phyloP scores from a whole-genome alignment of 1,140 invertebrate species.

The Drosophila erecta region DNA sequence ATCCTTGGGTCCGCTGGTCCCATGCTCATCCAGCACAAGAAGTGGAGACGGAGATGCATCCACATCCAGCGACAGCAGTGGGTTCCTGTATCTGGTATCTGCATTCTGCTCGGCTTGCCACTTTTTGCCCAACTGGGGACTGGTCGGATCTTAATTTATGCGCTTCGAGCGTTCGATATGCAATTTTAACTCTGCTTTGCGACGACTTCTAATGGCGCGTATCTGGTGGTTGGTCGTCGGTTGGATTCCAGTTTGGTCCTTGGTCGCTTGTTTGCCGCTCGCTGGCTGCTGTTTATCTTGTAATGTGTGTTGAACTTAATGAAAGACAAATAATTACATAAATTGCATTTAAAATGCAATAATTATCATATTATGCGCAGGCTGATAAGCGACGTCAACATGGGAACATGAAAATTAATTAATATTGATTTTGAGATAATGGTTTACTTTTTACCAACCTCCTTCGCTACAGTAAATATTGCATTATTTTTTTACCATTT shows the following conservation, averaged over 20 bases:
- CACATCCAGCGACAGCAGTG: slow-evolving; percentile 12
- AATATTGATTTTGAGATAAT: slow-evolving; percentile 7
- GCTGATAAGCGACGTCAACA: slow-evolving; percentile 20
- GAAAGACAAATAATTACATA: slow-evolving; percentile 50
- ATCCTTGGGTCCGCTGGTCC: slow-evolving; percentile 1
- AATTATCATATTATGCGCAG: slow-evolving; percentile 33
- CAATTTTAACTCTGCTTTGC: slow-evolving; percentile 36
- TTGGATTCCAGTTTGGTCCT: slow-evolving; percentile 32
- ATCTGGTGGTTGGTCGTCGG: slow-evolving; percentile 5
- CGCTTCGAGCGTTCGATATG: slow-evolving; percentile 44
- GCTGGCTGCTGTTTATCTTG: slow-evolving; percentile 29
- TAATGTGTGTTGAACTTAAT: slow-evolving; percentile 41
- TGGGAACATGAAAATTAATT: slow-evolving; percentile 28
- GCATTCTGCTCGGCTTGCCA: slow-evolving; percentile 37
- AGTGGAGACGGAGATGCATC: slow-evolving; percentile 9
- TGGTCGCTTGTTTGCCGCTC: slow-evolving; percentile 11
- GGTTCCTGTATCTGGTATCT: slow-evolving; percentile 45
- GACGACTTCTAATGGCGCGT: slow-evolving; percentile 44
- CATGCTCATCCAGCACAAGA: slow-evolving; percentile 20
- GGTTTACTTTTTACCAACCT: neutral
- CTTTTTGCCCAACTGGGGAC: slow-evolving; percentile 43
- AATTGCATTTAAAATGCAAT: slow-evolving; percentile 36
- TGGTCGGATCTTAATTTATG: slow-evolving; percentile 50
- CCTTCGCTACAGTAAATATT: too few species aligned
- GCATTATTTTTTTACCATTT: neutral